A percentile compares a stretch with the other conserved stretches of the same genome.
Conservation (phyloP, 2,797 vertebrate genomes). For the Platyrinchus mystaceus region DNA sequence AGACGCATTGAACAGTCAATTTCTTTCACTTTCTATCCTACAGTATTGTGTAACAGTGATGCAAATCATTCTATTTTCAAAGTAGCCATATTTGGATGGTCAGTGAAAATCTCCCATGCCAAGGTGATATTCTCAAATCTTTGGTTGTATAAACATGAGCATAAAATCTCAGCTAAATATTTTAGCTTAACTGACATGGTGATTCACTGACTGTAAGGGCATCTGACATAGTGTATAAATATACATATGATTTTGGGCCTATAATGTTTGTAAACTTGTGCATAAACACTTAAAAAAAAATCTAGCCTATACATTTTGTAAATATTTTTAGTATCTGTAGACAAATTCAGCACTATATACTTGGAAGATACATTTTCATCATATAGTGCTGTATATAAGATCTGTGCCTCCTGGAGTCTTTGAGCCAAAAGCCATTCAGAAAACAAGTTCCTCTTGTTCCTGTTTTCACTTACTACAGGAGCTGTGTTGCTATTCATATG, state of each 20-base stretch:
- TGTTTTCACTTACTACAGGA: neutral
- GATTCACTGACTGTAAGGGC: neutral
- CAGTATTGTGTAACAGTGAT: neutral
- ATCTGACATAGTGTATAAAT: neutral
- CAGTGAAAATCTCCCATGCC: neutral
- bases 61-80: neutral
- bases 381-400: neutral
- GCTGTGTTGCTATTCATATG: too few species aligned
- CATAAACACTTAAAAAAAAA: neutral
- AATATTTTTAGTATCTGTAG: neutral
- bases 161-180: neutral
- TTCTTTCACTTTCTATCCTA: neutral
- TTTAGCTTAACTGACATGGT: neutral
- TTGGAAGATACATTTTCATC: neutral
- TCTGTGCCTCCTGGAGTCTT: neutral
- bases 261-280: neutral
- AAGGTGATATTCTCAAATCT: neutral
- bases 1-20: neutral
- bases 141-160: neutral
- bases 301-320: neutral
- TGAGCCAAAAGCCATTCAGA: neutral
- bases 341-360: neutral
- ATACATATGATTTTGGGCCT: neutral
- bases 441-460: neutral
- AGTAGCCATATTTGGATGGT: neutral